Evolutionary conservation across 2,888 invertebrate species (phyloP).

Genomic region (Epinotia demarniana): DNA sequence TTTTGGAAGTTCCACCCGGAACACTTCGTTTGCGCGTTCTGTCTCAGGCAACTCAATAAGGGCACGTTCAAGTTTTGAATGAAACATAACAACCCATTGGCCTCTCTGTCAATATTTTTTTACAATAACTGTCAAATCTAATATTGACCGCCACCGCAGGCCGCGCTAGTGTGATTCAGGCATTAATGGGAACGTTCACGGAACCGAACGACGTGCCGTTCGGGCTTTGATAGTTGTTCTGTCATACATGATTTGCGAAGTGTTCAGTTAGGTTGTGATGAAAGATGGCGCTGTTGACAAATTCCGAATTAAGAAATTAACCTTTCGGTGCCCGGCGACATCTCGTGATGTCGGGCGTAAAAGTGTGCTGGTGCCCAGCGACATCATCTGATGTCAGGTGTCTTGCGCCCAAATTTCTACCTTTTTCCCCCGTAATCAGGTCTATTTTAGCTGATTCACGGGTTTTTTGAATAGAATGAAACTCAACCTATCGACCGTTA

Average conservation of each 20-base stretch:
- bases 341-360: no score
- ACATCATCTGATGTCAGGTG: no score
- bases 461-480: no score
- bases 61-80: conserved; percentile 95
- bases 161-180: conserved; percentile 79
- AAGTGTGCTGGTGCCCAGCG: no score
- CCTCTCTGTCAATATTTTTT: conserved; percentile 86
- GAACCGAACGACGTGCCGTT: conserved; percentile 99
- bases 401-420: no score
- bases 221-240: conserved; percentile 89
- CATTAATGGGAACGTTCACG: conserved; percentile 97
- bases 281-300: conserved; percentile 47
- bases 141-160: no score
- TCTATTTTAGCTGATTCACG: no score
- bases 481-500: no score
- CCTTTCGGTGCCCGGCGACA: no score
- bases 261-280: conserved; percentile 84
- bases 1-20: conserved; percentile 99
- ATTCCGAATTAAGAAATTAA: no score
- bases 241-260: conserved; percentile 82
- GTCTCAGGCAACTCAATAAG: conserved; percentile 98
- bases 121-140: conserved; percentile 81
- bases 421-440: no score
- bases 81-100: conserved; percentile 90
- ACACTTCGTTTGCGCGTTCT: conserved; percentile 99